These are phyloP conservation scores for Meteorus sp. DNA, from an alignment of 1,140 invertebrate genomes.

Conservation along the genomic window DNA sequence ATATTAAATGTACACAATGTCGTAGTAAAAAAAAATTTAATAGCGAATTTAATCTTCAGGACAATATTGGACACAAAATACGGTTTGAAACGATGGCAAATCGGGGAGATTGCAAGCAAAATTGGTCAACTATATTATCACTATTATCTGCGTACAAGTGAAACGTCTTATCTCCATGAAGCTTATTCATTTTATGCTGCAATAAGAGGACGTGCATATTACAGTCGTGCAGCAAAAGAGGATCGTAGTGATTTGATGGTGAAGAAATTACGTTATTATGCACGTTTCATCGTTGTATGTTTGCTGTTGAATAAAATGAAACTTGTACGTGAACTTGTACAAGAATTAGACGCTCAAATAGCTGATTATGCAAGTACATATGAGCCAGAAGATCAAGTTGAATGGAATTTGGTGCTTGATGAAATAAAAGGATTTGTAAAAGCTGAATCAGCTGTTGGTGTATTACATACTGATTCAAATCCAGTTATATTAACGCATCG, in stretches of 20 bases:
- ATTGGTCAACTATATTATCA: slow-evolving; percentile 99
- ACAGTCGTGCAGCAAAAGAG: slow-evolving; percentile 90
- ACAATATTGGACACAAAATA: slow-evolving; percentile 90
- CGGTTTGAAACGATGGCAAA: slow-evolving; percentile 96
- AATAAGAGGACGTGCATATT: slow-evolving; percentile 91
- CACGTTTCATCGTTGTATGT: slow-evolving; percentile 95
- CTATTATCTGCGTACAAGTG: slow-evolving; percentile 95
- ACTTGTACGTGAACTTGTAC: slow-evolving; percentile 87
- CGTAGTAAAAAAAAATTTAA: no score
- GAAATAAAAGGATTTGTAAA: slow-evolving; percentile 95
- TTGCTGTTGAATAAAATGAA: slow-evolving; percentile 93
- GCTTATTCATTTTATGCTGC: slow-evolving; percentile 96
- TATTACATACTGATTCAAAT: slow-evolving; percentile 84
- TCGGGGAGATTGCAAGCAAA: slow-evolving; percentile 97
- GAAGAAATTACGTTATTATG: slow-evolving; percentile 96
- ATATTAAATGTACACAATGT: no score
- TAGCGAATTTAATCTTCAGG: slow-evolving; percentile 51
- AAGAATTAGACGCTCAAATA: slow-evolving; percentile 87
- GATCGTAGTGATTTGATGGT: slow-evolving; percentile 96
- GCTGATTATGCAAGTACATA: slow-evolving; percentile 94
- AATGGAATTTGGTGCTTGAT: slow-evolving; percentile 92
- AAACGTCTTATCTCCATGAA: slow-evolving; percentile 95
- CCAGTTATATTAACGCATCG: slow-evolving; percentile 82
- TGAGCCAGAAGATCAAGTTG: slow-evolving; percentile 94
- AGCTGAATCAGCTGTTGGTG: slow-evolving; percentile 85